Conservation (phyloP, 64 coral and sea anemone species). For the Cladopsammia gracilis region DNA sequence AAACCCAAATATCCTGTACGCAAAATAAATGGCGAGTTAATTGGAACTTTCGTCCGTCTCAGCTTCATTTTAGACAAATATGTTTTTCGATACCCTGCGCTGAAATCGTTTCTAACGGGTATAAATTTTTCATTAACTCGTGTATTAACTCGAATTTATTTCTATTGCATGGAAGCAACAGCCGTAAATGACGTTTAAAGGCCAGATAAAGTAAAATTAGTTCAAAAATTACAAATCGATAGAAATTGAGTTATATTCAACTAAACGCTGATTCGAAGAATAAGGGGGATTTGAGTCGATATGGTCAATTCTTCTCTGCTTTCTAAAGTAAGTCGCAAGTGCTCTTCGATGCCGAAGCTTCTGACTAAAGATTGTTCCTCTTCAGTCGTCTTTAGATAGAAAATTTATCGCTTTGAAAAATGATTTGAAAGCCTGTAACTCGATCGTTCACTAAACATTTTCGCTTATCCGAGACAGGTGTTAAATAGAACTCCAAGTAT, state of each 20-base stretch:
- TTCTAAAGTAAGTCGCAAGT: no score
- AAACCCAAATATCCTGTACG: not conserved
- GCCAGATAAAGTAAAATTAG: slow-evolving; percentile 36
- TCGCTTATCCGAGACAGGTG: no score
- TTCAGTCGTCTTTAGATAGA: no score
- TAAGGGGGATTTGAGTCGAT: not conserved
- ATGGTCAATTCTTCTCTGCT: not conserved
- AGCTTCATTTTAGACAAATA: not conserved
- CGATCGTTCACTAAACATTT: no score
- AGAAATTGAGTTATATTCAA: not conserved
- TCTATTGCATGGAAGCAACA: slow-evolving; percentile 28
- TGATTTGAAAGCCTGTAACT: no score
- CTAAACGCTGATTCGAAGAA: not conserved
- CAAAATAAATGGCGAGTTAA: not conserved
- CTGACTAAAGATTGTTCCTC: no score
- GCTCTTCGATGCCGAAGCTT: no score
- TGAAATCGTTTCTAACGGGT: slow-evolving; percentile 28
- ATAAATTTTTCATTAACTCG: slow-evolving; percentile 50
- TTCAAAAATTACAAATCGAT: slow-evolving; percentile 20
- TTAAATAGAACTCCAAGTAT: not conserved
- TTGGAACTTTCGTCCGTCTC: not conserved
- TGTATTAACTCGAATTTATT: slow-evolving; percentile 47
- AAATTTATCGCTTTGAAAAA: no score
- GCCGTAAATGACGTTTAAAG: slow-evolving; percentile 12
- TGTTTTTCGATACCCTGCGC: not conserved